phyloP scores from a whole-genome alignment of 2,888 invertebrate species.

The Trachelus stipa region DNA sequence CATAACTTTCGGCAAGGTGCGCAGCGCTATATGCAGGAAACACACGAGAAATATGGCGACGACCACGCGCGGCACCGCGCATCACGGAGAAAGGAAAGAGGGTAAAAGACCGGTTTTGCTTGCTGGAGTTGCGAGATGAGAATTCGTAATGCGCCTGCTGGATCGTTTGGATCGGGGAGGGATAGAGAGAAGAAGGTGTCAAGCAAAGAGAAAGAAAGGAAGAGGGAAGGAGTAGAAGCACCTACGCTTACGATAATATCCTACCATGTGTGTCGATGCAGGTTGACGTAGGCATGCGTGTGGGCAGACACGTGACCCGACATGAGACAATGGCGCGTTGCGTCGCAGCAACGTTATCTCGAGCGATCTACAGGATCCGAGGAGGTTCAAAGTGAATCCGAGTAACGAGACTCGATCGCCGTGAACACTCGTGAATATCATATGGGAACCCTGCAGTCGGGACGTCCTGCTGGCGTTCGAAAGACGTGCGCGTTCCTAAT shows the following conservation, averaged over 20 bases:
- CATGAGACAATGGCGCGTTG: too few relatives aligned
- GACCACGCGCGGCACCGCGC: background rate
- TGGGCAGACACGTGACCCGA: too few relatives aligned
- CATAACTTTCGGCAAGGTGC: background rate
- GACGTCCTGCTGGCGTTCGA: background rate
- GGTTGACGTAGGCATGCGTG: too few relatives aligned
- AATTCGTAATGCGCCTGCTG: constrained; percentile 1
- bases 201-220: too few relatives aligned
- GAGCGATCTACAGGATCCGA: background rate
- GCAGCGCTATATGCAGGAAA: background rate
- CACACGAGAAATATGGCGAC: background rate
- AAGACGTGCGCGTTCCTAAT: background rate
- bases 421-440: background rate
- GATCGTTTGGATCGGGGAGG: background rate
- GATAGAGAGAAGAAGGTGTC: background rate
- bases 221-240: too few relatives aligned
- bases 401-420: background rate
- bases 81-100: background rate
- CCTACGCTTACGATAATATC: too few relatives aligned
- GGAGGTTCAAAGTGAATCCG: background rate
- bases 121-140: background rate
- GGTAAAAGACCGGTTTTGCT: background rate
- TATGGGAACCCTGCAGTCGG: background rate
- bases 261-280: too few relatives aligned
- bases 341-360: background rate